Conservation (phyloP, 2,797 vertebrate species). For the Luscinia megarhynchos region DNA sequence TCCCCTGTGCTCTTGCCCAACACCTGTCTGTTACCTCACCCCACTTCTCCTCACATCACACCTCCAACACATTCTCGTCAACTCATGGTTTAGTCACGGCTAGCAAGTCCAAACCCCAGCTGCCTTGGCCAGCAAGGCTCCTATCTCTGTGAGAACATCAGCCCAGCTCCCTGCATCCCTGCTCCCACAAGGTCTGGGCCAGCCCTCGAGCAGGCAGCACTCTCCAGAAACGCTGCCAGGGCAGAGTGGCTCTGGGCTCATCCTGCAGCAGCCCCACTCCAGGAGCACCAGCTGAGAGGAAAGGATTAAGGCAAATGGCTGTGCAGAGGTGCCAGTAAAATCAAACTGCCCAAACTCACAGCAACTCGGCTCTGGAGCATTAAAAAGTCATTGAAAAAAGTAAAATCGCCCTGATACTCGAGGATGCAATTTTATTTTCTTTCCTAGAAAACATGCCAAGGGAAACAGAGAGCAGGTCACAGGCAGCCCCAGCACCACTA, state of each 20-base stretch:
- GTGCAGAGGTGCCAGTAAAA: background rate
- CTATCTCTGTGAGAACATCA: slow-evolving; percentile 8
- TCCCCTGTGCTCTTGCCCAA: slow-evolving; percentile 16
- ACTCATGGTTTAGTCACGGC: background rate
- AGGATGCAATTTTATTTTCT: background rate
- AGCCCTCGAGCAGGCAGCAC: background rate
- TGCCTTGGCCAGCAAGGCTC: background rate
- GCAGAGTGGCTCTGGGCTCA: background rate
- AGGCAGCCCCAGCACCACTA: background rate
- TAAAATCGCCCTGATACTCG: background rate
- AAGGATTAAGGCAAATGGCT: background rate
- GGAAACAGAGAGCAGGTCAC: background rate
- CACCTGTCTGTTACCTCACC: slow-evolving; percentile 1
- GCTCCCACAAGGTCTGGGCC: background rate
- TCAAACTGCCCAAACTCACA: background rate
- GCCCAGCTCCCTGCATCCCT: background rate
- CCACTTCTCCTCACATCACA: background rate
- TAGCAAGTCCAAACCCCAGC: background rate
- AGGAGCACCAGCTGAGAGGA: background rate
- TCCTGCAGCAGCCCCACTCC: background rate
- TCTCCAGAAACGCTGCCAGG: background rate
- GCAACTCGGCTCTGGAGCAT: background rate
- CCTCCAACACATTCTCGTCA: background rate
- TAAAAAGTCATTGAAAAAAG: background rate
- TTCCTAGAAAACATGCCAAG: background rate